A percentile compares a stretch with the other conserved stretches of the same genome.
Conservation (phyloP, 2,888 invertebrate species). For the Polydrusus cervinus region DNA sequence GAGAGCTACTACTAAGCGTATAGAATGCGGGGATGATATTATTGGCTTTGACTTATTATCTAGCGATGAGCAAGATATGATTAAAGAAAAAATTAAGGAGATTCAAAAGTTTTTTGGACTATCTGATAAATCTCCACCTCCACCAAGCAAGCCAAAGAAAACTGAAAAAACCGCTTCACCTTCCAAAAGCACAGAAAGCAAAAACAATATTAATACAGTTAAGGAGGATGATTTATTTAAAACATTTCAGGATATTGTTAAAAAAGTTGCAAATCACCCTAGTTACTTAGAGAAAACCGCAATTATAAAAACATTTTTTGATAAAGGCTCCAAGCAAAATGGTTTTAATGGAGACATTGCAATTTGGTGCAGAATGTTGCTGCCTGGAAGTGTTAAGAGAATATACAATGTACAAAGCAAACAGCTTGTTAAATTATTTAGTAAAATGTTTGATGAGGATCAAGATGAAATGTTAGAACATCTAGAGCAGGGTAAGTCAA, state of each 20-base stretch:
- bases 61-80: conserved; percentile 79
- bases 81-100: conserved; percentile 79
- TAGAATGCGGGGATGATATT: conserved; percentile 85
- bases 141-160: conserved; percentile 62
- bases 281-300: conserved; percentile 90
- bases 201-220: background rate
- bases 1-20: conserved; percentile 85
- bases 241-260: conserved; percentile 85
- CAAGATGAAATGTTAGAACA: conserved; percentile 89
- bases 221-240: conserved; percentile 81
- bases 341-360: conserved; percentile 85
- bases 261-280: conserved; percentile 83
- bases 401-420: conserved; percentile 95
- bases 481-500: conserved; percentile 79
- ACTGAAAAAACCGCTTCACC: conserved; percentile 17
- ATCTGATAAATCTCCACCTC: conserved; percentile 51
- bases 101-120: conserved; percentile 73
- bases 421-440: conserved; percentile 91
- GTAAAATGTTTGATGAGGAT: conserved; percentile 83
- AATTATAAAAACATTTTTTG: conserved; percentile 80
- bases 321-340: conserved; percentile 75
- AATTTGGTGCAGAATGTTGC: conserved; percentile 86
- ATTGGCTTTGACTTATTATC: conserved; percentile 82
- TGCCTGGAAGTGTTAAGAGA: conserved; percentile 88
- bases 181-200: conserved; percentile 36